Percentiles rank a stretch among this genome's conserved stretches.
Evolutionary conservation across 2,888 invertebrate species (phyloP).

Genomic region (Lucinisca nassula): DNA sequence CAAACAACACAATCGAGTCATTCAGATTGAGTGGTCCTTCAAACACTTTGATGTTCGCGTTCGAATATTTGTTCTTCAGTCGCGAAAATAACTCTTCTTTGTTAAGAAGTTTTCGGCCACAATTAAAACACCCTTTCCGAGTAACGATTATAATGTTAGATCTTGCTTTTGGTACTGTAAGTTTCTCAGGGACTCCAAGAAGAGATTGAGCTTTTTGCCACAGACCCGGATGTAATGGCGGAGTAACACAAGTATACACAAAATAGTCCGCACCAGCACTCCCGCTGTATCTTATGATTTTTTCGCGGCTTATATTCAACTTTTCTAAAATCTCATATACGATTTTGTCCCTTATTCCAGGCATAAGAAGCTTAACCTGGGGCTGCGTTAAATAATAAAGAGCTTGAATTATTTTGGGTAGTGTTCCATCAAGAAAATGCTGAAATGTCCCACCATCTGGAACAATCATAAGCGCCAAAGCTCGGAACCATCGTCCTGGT

Average conservation of each 20-base stretch:
- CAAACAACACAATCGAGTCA: conserved; percentile 19
- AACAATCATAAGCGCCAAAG: conserved; percentile 14
- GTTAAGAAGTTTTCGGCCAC: conserved; percentile 23
- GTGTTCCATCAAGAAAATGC: conserved; percentile 43
- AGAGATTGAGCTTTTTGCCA: conserved; percentile 34
- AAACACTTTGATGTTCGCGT: conserved; percentile 4
- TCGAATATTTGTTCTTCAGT: conserved; percentile 7
- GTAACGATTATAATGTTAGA: conserved; percentile 19
- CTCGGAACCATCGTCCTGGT: background rate
- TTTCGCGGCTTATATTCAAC: conserved; percentile 23
- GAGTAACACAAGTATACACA: conserved; percentile 35
- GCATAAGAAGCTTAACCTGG: conserved; percentile 15
- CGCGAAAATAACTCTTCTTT: background rate
- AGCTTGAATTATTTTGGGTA: conserved; percentile 44
- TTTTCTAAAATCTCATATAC: conserved; percentile 25
- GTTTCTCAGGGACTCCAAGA: background rate
- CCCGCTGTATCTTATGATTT: background rate
- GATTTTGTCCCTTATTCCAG: conserved; percentile 11
- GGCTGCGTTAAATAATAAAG: conserved; percentile 4
- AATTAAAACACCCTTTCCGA: conserved; percentile 24
- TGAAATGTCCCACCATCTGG: conserved; percentile 46
- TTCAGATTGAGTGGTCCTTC: conserved; percentile 11
- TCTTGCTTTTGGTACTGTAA: background rate
- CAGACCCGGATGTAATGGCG: conserved; percentile 32
- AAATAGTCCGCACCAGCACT: conserved; percentile 24